These are phyloP conservation scores for Podarcis raffonei DNA, from an alignment of 2,113 vertebrate genomes.

Conservation along the genomic window DNA sequence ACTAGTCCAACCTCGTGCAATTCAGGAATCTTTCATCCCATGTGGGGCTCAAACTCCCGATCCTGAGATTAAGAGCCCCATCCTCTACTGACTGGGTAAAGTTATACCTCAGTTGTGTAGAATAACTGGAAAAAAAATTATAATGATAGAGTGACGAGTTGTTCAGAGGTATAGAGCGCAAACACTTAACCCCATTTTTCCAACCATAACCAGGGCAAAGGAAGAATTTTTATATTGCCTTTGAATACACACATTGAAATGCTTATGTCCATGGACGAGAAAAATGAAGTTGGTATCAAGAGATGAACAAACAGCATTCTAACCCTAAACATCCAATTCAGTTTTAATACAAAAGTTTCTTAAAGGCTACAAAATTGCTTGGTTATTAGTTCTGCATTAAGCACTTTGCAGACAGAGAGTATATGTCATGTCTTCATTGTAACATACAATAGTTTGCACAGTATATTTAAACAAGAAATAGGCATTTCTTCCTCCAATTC, in stretches of 20 bases:
- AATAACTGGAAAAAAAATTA: not conserved
- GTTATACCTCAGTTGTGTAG: not conserved
- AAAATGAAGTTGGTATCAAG: not conserved
- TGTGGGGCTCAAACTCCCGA: no score
- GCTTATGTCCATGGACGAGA: not conserved
- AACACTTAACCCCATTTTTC: not conserved
- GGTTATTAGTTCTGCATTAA: not conserved
- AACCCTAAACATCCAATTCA: not conserved
- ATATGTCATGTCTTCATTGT: not conserved
- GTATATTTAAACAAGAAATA: constrained; percentile 25
- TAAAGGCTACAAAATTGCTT: not conserved
- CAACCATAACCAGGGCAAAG: not conserved
- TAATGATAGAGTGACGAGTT: not conserved
- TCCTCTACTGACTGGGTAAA: no score
- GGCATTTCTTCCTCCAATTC: constrained; percentile 30
- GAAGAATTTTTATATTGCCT: not conserved
- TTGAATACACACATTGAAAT: not conserved
- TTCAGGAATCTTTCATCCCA: no score
- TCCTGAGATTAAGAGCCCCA: no score
- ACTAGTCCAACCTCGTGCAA: no score
- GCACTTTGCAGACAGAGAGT: not conserved
- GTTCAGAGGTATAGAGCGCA: not conserved
- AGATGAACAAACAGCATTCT: not conserved
- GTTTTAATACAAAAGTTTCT: not conserved
- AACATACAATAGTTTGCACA: constrained; percentile 16